Evolutionary conservation across 2,113 vertebrate genomes (phyloP).

Genomic region (Cephalopterus ornatus): DNA sequence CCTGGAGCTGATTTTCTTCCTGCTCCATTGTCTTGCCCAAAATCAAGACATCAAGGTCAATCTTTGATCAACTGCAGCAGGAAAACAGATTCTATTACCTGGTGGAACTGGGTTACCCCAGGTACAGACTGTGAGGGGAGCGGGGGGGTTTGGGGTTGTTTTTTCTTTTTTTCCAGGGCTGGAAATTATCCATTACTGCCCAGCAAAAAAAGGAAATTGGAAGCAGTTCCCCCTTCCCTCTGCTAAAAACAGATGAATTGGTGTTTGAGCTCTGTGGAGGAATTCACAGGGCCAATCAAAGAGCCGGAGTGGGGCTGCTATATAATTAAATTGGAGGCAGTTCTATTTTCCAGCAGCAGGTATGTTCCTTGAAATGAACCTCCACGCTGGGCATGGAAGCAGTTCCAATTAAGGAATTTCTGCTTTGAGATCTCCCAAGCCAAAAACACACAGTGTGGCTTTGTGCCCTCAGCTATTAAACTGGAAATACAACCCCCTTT

Average conservation of each 20-base stretch:
- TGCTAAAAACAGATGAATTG: slow-evolving; percentile 12
- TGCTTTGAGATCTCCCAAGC: slow-evolving; percentile 27
- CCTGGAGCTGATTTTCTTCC: neutral
- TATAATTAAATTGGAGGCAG: neutral
- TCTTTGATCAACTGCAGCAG: neutral
- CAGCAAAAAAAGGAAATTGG: slow-evolving; percentile 31
- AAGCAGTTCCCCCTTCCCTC: slow-evolving; percentile 29
- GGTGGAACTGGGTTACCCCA: slow-evolving; percentile 35
- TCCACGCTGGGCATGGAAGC: neutral
- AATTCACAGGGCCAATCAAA: neutral
- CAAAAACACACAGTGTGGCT: slow-evolving; percentile 46
- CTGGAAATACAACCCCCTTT: slow-evolving; percentile 64
- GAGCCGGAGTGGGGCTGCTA: neutral
- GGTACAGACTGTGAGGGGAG: neutral
- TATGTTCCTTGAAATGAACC: slow-evolving; percentile 30
- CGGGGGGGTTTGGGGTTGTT: neutral
- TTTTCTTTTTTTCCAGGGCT: neutral
- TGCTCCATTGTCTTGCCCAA: neutral
- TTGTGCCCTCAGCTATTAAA: slow-evolving; percentile 56
- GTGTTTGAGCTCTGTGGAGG: neutral
- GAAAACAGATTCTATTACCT: slow-evolving; percentile 37
- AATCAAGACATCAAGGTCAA: neutral
- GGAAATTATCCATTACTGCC: slow-evolving; percentile 20
- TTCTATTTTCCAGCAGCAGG: slow-evolving; percentile 28
- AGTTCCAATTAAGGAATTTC: slow-evolving; percentile 26